Conservation (phyloP, 2,797 vertebrate genomes). For the Mus spretus region DNA sequence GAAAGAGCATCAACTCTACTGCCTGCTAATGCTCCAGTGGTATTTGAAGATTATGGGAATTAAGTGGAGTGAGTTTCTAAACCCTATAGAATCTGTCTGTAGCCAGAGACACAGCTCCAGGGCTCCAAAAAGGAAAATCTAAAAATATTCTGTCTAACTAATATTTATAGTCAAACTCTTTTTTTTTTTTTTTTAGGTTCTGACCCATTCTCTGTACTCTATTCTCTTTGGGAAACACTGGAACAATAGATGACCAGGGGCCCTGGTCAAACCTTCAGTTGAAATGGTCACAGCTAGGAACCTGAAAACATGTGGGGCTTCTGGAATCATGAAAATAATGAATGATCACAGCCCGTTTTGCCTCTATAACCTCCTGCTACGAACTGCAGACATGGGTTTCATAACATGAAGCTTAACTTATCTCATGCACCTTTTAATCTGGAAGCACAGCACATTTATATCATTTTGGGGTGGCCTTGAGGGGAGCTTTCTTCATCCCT, state of each 20-base stretch:
- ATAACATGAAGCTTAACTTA: neutral
- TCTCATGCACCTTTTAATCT: neutral
- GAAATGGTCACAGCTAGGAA: neutral
- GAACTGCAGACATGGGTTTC: neutral
- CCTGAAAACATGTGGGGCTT: neutral
- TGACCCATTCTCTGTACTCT: neutral
- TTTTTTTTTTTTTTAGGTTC: neutral
- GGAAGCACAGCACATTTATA: neutral
- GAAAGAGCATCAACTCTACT: neutral
- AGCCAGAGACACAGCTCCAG: constrained; percentile 25
- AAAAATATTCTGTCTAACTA: constrained; percentile 13
- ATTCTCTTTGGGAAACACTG: constrained; percentile 3
- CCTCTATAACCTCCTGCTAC: constrained; percentile 16
- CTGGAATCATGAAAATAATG: neutral
- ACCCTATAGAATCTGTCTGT: neutral
- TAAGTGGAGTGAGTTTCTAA: constrained; percentile 46
- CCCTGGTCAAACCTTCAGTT: neutral
- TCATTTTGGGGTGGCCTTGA: neutral
- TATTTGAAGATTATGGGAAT: neutral
- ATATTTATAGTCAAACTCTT: constrained; percentile 1
- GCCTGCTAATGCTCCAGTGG: neutral
- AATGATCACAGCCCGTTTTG: neutral
- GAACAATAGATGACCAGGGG: neutral
- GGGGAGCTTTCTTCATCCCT: neutral
- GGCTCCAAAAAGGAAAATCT: constrained; percentile 51